Evolutionary conservation across 2,888 invertebrate genomes (phyloP), one percentile per base, ranked within the genome.

Genomic region (Drosophila macrospina): DNA sequence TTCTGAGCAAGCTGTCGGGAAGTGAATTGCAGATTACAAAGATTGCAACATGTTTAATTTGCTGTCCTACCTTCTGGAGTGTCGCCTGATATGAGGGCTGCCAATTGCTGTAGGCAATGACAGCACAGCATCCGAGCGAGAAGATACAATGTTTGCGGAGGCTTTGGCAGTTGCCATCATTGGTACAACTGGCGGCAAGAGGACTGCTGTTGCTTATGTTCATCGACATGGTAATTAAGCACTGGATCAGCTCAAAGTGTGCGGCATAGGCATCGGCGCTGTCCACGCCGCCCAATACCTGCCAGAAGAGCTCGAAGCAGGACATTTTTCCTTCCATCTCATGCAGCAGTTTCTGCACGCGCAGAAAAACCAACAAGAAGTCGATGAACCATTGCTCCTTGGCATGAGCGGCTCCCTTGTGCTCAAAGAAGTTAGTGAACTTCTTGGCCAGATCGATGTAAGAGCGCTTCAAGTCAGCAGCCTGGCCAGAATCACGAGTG

Each of bases 361-460:
- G 69, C 39, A 78, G 71, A 8, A 90, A 7, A 1, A 72, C 26
- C 8, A 86, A 50, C 15, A 90, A 30, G 8, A 80, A 64, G 32
- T 91, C 90, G 8, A 78, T 75, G 30, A 88, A 85, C 92, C 92
- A 91, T 4, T 72, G 47, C 7, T 90, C 81, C 45, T 73, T 60
- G 2, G 16, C 48, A 15, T 61, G 24, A 0, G 57, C 11, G 0
- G 37, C n/a, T 5, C 47, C n/a, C 8, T 78, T 71, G 2, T 62
- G 65, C 10, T 89, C 81, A 8, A 90, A 85, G 34, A 89, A 88
- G 0, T 24, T 36, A 1, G 61, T 61, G 32, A 91, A 76, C 42
- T 91, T 90, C 8, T 68, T 67, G n/a, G 78, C 70, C 0, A 87
- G 47, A 36, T 83, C 84, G 0, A 66, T 56, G 37, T 89, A 90